Base-by-base conservation (phyloP, 2,888 invertebrate species). In the Spisula solida region DNA sequence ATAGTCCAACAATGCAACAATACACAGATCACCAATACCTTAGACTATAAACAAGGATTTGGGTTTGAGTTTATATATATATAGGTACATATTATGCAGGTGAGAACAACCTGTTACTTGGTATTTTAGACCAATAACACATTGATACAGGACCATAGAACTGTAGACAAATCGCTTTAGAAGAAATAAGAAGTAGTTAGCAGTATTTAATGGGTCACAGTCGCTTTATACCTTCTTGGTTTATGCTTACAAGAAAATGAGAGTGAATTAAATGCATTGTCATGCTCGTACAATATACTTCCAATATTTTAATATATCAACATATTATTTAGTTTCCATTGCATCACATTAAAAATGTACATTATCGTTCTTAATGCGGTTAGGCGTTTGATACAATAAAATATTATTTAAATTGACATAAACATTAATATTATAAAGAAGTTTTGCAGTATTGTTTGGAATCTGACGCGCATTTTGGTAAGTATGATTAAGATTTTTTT, bases 61-160 rank as follows among this genome's bases (percentile, higher is more conserved):
- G 18, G 75, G 75, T 31, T 31, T 29, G 31, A 29, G 29, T 31
- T 75, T 75, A 75, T 75, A 75, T 75, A 75, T 75, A 34, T 5
- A 34, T 34, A 34, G 34, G 34, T 75, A 31, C 16, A 75, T 31
- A 41, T 41, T 41, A 18, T 75, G 34, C 31, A 75, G 75, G 75
- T 34, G 75, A 16, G 75, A 75, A 75, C 31, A 31, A 75, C 75
- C 16, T 6, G 60, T 60, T 60, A 60, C 60, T 60, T 60, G 60
- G 75, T 75, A 75, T 75, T 75, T 34, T 75, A 75, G 75, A 29
- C 75, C 34, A 75, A 18, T 75, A 34, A 2, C 18, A 18, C 34
- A 75, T 75, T 16, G 34, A 34, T 75, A 34, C 34, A 75, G 75
- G 75, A 60, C 75, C 75, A 75, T 34, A 18, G 75, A 75, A 75